Evolutionary conservation across 1,140 invertebrate species (phyloP).

Genomic region (Drosophila ironensis): DNA sequence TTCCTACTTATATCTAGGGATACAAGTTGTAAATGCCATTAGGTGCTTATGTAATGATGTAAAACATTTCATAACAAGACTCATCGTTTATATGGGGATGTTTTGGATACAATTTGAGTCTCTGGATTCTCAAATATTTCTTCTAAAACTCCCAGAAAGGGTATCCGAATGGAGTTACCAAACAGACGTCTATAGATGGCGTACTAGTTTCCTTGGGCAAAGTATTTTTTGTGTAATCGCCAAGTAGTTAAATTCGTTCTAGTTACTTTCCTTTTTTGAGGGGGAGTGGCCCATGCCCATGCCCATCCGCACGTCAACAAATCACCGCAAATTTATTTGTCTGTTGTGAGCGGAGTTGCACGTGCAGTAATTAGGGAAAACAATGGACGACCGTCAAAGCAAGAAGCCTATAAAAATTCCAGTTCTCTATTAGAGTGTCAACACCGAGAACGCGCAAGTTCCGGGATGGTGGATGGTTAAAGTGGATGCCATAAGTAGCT

Average conservation of each 20-base stretch:
- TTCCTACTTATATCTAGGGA: too few relatives aligned
- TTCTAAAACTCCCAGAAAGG: too few relatives aligned
- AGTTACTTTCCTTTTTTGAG: slow-evolving; percentile 38
- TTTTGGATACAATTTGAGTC: too few relatives aligned
- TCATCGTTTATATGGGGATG: too few relatives aligned
- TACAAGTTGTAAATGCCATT: too few relatives aligned
- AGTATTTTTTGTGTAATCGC: slow-evolving; percentile 32
- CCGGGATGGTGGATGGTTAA: too few relatives aligned
- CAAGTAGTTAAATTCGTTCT: slow-evolving; percentile 61
- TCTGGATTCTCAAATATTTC: too few relatives aligned
- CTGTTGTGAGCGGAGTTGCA: slow-evolving; percentile 9
- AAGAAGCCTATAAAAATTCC: slow-evolving; percentile 11
- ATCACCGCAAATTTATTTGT: slow-evolving; percentile 75
- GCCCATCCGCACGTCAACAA: slow-evolving; percentile 50
- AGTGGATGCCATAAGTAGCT: too few relatives aligned
- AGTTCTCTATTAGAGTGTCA: slow-evolving; percentile 32
- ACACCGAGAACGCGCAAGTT: slow-evolving; percentile 2
- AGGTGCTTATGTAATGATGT: too few relatives aligned
- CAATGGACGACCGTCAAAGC: slow-evolving; percentile 1
- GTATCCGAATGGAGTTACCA: too few relatives aligned
- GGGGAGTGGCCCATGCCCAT: slow-evolving; percentile 36
- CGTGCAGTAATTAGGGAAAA: slow-evolving; percentile 38
- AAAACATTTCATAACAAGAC: too few relatives aligned
- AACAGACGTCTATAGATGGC: too few relatives aligned
- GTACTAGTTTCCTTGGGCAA: not conserved